Percentiles rank a stretch among this genome's conserved stretches.
phyloP scores from a whole-genome alignment of 2,797 vertebrate genomes.

The Neosilurus hyrtlii region DNA sequence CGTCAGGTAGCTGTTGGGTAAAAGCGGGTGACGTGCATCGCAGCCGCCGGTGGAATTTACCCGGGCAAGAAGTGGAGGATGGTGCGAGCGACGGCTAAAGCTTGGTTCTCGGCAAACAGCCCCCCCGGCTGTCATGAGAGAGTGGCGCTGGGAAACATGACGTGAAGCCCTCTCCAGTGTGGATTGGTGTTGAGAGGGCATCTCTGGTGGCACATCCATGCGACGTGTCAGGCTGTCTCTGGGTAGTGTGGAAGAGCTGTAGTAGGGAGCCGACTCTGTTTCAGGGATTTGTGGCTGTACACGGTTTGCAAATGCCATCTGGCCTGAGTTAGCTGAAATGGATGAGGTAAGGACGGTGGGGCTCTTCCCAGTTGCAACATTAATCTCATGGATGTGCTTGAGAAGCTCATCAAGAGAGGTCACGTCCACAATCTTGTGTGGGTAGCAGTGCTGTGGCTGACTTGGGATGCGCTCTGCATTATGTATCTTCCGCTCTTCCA shows the following conservation, averaged over 20 bases:
- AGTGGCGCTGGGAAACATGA: conserved; percentile 77
- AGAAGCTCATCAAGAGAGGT: conserved; percentile 86
- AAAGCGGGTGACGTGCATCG: conserved; percentile 77
- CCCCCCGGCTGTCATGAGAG: conserved; percentile 72
- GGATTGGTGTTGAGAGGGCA: conserved; percentile 72
- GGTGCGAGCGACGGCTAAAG: conserved; percentile 74
- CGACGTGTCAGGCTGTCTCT: conserved; percentile 82
- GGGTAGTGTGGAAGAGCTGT: conserved; percentile 80
- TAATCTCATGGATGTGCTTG: conserved; percentile 83
- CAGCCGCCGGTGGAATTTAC: conserved; percentile 81
- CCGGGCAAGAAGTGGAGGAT: conserved; percentile 78
- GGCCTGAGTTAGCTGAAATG: conserved; percentile 69
- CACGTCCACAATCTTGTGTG: conserved; percentile 83
- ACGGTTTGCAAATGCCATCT: conserved; percentile 72
- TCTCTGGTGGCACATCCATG: conserved; percentile 85
- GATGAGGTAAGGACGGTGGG: conserved; percentile 71
- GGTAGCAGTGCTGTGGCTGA: conserved; percentile 75
- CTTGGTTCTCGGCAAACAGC: conserved; percentile 79
- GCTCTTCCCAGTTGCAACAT: conserved; percentile 66
- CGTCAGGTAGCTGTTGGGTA: conserved; percentile 75
- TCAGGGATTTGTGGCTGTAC: conserved; percentile 80
- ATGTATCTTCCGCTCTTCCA: conserved; percentile 80
- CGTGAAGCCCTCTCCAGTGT: conserved; percentile 72
- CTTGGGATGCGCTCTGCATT: conserved; percentile 78
- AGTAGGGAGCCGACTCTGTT: conserved; percentile 76